Conservation (phyloP, 1,140 invertebrate genomes). For the Drosophila sproati region DNA sequence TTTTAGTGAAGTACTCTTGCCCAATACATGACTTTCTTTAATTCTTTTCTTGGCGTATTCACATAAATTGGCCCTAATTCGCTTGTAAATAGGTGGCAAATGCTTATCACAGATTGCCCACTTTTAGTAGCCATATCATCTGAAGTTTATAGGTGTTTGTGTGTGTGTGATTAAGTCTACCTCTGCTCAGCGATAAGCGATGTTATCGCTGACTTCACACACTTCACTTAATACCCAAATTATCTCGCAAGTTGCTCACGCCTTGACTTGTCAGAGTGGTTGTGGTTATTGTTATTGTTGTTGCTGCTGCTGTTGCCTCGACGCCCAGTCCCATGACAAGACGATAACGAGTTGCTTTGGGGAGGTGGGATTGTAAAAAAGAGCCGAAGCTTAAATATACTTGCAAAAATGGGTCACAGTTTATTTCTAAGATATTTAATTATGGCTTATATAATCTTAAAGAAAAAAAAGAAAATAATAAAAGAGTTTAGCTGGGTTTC, state of each 20-base stretch:
- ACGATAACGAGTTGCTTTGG: constrained; percentile 5
- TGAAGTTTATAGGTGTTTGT: too few species aligned
- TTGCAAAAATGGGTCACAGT: not conserved
- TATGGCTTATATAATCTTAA: too few species aligned
- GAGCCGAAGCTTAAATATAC: not conserved
- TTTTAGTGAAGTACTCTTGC: too few species aligned
- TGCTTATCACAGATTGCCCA: constrained; percentile 28
- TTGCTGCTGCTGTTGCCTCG: constrained; percentile 1
- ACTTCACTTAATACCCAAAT: constrained; percentile 69
- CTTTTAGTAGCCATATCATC: constrained; percentile 1
- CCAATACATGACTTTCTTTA: not conserved
- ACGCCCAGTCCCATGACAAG: constrained; percentile 29
- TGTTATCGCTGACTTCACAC: constrained; percentile 48
- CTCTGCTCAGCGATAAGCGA: constrained; percentile 48
- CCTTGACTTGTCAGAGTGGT: constrained; percentile 18
- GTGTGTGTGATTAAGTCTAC: too few species aligned
- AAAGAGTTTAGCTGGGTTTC: not conserved
- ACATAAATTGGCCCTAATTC: constrained; percentile 34
- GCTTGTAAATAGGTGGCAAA: constrained; percentile 44
- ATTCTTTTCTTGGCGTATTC: not conserved
- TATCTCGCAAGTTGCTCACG: constrained; percentile 46
- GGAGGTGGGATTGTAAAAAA: not conserved
- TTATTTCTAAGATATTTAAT: too few species aligned
- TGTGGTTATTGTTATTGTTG: constrained; percentile 4
- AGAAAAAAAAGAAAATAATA: not conserved